Evolutionary conservation across 2,888 invertebrate species (phyloP).

Genomic region (Orchestes rusci): DNA sequence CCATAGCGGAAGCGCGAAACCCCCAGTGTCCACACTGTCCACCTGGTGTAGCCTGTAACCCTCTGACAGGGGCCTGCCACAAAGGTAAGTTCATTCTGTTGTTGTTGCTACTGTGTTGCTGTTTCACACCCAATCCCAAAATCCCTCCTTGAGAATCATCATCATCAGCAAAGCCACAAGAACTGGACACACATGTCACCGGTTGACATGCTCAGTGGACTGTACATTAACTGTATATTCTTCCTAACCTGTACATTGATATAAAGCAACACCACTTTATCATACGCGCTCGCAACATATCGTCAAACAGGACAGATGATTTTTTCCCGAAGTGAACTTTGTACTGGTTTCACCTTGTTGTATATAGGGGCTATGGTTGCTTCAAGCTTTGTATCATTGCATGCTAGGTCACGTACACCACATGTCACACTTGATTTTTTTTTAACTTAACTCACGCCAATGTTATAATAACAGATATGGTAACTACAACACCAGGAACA

Average conservation of each 20-base stretch:
- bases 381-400: slow-evolving; percentile 20
- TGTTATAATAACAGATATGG: slow-evolving; percentile 44
- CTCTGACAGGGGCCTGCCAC: slow-evolving; percentile 72
- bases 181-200: slow-evolving; percentile 29
- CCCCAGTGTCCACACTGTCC: slow-evolving; percentile 67
- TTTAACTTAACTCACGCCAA: too few species aligned
- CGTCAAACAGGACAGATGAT: slow-evolving; percentile 34
- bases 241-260: slow-evolving; percentile 33
- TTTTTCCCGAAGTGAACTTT: slow-evolving; percentile 28
- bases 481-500: slow-evolving; percentile 42
- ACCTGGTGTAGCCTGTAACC: slow-evolving; percentile 70
- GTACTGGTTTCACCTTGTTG: slow-evolving; percentile 28
- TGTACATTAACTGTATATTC: slow-evolving; percentile 41
- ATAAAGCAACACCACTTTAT: slow-evolving; percentile 39
- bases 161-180: slow-evolving; percentile 30
- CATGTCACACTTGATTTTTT: slow-evolving; percentile 22
- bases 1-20: slow-evolving; percentile 32
- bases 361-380: slow-evolving; percentile 10
- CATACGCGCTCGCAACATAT: slow-evolving; percentile 18
- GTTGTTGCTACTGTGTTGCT: slow-evolving; percentile 37
- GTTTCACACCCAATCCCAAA: slow-evolving; percentile 31
- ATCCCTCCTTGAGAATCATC: slow-evolving; percentile 18
- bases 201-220: too few species aligned
- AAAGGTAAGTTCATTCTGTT: slow-evolving; percentile 58
- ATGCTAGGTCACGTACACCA: slow-evolving; percentile 22